Base-by-base conservation (phyloP, 2,888 invertebrate species). In the Drosophila meridiana region DNA sequence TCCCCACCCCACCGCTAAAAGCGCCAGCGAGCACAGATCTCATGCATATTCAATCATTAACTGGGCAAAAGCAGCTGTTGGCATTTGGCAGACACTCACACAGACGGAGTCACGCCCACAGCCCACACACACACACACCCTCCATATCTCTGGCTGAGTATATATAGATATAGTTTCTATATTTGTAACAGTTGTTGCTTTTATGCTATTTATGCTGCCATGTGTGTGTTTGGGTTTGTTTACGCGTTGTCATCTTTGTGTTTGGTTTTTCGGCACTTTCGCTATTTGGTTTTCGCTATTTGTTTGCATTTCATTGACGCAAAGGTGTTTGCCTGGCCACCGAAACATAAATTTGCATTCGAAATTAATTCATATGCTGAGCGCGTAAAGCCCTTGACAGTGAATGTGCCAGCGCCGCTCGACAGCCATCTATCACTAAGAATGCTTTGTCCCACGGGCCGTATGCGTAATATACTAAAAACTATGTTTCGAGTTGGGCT, bases 31-130 rank as follows among this genome's bases (percentile, higher is more conserved):
- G 60, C 55, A 20, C 64, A 53, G 47, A 53, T 47, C 86, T 83
- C 86, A 85, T 88, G 83, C 82, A 85, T 85, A 85, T 85, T 85
- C 88, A 88, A 83, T 88, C 83, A 86, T 85, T 85, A 86, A 78
- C 82, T 77, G 70, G 75, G 82, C 82, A 69, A 62, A 66, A 77
- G 73, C 85, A 85, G 88, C 86, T 88, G 88, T 69, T 76, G 80
- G 75, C 72, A 83, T 81, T 85, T 79, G 50, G 62, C 71, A 78
- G 71, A 53, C 63, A 73, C 56, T 53, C 47, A 63, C 56, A 63
- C 40, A 62, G 32, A 42, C 56, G 2, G 3, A 8, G 58, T 45
- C 34, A 58, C 57, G 43, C 57, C 43, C 57, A 57, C 32, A 32
- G 38, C 48, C 0, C 43, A 6, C 61, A 53, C 34, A 32, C 52